Evolutionary conservation across 2,888 invertebrate species (phyloP).

Genomic region (Papilio demoleus): DNA sequence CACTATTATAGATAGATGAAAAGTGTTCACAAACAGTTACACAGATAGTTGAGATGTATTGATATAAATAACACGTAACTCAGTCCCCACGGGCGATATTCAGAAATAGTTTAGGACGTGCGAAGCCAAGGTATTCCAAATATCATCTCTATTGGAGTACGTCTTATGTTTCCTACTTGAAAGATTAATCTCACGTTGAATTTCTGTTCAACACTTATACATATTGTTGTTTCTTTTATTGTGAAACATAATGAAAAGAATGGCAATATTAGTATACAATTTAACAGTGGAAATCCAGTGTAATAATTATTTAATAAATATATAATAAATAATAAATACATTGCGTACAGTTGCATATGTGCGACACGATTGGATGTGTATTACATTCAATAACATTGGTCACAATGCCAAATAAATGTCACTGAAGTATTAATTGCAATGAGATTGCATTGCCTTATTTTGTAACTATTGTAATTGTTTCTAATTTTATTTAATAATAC

Average conservation of each 20-base stretch:
- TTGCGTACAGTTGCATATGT: slow-evolving; percentile 15
- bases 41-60: slow-evolving; percentile 48
- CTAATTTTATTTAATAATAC: neutral
- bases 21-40: slow-evolving; percentile 50
- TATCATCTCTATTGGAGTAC: slow-evolving; percentile 44
- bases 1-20: slow-evolving; percentile 31
- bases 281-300: too few species aligned
- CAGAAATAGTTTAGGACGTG: slow-evolving; percentile 53
- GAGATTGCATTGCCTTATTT: neutral
- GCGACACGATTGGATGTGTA: slow-evolving; percentile 1
- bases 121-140: slow-evolving; percentile 51
- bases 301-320: too few species aligned
- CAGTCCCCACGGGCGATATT: slow-evolving; percentile 48
- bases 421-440: neutral
- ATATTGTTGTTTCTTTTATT: too few species aligned
- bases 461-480: neutral
- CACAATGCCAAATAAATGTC: slow-evolving; percentile 4
- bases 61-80: slow-evolving; percentile 53
- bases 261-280: too few species aligned
- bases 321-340: too few species aligned
- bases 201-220: too few species aligned
- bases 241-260: too few species aligned
- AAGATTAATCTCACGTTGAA: neutral
- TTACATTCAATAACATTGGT: slow-evolving; percentile 29
- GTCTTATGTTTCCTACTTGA: slow-evolving; percentile 36